phyloP scores from a whole-genome alignment of 2,888 invertebrate genomes.

The Dinocampus coccinellae region DNA sequence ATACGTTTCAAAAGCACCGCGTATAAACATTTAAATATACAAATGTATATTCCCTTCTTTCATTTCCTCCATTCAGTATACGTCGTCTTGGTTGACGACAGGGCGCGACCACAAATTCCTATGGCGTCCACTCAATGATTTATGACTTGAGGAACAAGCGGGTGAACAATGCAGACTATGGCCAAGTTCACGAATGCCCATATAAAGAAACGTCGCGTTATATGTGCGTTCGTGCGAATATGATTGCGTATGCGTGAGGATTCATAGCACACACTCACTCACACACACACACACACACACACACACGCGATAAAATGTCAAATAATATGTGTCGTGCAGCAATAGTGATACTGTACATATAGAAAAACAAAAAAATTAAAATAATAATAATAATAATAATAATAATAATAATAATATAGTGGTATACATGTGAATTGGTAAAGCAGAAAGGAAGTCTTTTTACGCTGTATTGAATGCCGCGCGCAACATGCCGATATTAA shows the following conservation, averaged over 20 bases:
- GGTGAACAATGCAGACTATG: slow-evolving; percentile 18
- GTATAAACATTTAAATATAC: not conserved
- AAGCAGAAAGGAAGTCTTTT: not conserved
- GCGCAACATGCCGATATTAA: slow-evolving; percentile 22
- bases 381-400: no score
- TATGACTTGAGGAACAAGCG: slow-evolving; percentile 23
- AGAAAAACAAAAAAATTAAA: no score
- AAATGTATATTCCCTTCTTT: not conserved
- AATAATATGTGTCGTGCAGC: slow-evolving; percentile 21
- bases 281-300: no score
- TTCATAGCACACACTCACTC: slow-evolving; percentile 28
- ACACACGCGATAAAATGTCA: slow-evolving; percentile 17
- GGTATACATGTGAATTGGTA: not conserved
- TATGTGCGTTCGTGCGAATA: slow-evolving; percentile 33
- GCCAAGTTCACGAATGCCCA: not conserved
- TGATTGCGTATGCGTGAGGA: slow-evolving; percentile 23
- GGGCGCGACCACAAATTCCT: slow-evolving; percentile 33
- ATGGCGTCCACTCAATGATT: slow-evolving; percentile 36
- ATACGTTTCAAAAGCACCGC: slow-evolving; percentile 2
- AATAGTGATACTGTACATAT: slow-evolving; percentile 4
- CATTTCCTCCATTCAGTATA: not conserved
- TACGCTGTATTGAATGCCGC: slow-evolving; percentile 21
- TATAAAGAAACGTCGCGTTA: not conserved
- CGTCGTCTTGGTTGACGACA: slow-evolving; percentile 25
- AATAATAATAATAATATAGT: no score